Percentiles rank a stretch among this genome's conserved stretches.
Evolutionary conservation across 1,140 invertebrate species (phyloP).

Genomic region (Orchesella cincta): DNA sequence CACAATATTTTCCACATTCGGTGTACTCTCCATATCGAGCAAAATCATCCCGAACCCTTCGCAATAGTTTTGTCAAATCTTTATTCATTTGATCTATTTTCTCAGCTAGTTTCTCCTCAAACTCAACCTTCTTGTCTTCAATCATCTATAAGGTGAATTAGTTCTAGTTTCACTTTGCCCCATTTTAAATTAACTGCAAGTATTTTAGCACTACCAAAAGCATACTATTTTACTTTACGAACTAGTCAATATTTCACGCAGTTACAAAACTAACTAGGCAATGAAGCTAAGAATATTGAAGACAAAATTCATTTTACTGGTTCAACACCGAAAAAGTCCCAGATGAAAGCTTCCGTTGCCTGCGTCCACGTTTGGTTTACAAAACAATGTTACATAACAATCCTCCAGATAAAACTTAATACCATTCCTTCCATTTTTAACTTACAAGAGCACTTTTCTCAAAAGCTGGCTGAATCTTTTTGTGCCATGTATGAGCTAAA

Average conservation of each 20-base stretch:
- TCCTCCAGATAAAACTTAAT: too few relatives aligned
- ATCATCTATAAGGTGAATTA: constrained; percentile 62
- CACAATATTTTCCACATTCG: constrained; percentile 58
- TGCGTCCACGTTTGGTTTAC: constrained; percentile 34
- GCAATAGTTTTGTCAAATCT: constrained; percentile 70
- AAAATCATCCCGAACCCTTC: constrained; percentile 60
- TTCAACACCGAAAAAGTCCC: constrained; percentile 43
- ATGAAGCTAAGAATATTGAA: too few relatives aligned
- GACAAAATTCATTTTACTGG: constrained; percentile 39
- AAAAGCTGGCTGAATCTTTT: constrained; percentile 70
- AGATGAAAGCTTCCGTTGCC: constrained; percentile 45
- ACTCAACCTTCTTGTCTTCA: constrained; percentile 75
- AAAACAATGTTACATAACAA: neutral
- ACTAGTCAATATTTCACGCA: too few relatives aligned
- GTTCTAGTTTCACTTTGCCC: too few relatives aligned
- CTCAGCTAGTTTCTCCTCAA: constrained; percentile 73
- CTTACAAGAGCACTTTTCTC: constrained; percentile 66
- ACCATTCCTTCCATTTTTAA: neutral
- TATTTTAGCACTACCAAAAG: too few relatives aligned
- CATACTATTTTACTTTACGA: too few relatives aligned
- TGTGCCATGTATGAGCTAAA: constrained; percentile 70
- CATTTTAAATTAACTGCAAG: too few relatives aligned
- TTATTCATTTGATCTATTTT: constrained; percentile 69
- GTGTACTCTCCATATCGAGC: constrained; percentile 57
- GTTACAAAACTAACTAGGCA: constrained; percentile 5